Evolutionary conservation across 2,797 vertebrate genomes (phyloP).

Genomic region (Oryzias dopingdopingensis): DNA sequence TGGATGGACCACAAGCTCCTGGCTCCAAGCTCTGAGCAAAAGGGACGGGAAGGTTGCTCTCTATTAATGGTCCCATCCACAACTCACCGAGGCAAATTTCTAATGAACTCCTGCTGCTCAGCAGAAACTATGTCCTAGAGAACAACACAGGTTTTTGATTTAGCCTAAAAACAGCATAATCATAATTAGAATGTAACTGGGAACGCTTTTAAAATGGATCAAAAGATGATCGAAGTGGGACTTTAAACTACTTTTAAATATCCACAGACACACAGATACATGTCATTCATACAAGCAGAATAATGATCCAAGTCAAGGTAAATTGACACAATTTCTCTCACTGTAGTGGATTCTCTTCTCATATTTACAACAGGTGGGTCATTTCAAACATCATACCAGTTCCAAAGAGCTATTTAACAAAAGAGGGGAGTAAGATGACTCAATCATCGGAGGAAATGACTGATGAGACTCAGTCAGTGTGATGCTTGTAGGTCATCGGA

Average conservation of each 20-base stretch:
- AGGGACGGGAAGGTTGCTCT: too few relatives aligned
- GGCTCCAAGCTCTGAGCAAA: too few relatives aligned
- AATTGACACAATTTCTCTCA: slow-evolving; percentile 2
- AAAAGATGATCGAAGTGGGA: too few relatives aligned
- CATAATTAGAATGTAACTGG: too few relatives aligned
- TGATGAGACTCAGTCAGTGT: slow-evolving; percentile 61
- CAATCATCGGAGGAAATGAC: slow-evolving; percentile 69
- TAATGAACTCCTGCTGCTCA: too few relatives aligned
- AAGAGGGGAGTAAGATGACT: slow-evolving; percentile 56
- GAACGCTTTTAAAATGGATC: too few relatives aligned
- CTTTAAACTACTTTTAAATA: background rate
- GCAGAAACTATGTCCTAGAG: too few relatives aligned
- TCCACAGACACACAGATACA: background rate
- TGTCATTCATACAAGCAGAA: background rate
- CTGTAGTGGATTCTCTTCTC: slow-evolving; percentile 16
- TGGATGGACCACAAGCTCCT: too few relatives aligned
- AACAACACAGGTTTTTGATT: too few relatives aligned
- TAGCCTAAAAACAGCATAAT: too few relatives aligned
- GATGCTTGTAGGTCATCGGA: slow-evolving; percentile 58
- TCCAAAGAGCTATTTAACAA: slow-evolving; percentile 61
- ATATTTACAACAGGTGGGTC: slow-evolving; percentile 55
- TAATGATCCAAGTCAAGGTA: slow-evolving; percentile 2
- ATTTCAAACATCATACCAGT: slow-evolving; percentile 54
- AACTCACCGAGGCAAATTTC: too few relatives aligned
- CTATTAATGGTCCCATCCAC: too few relatives aligned